Conservation (phyloP, 2,113 vertebrate species). For the Bucco capensis region DNA sequence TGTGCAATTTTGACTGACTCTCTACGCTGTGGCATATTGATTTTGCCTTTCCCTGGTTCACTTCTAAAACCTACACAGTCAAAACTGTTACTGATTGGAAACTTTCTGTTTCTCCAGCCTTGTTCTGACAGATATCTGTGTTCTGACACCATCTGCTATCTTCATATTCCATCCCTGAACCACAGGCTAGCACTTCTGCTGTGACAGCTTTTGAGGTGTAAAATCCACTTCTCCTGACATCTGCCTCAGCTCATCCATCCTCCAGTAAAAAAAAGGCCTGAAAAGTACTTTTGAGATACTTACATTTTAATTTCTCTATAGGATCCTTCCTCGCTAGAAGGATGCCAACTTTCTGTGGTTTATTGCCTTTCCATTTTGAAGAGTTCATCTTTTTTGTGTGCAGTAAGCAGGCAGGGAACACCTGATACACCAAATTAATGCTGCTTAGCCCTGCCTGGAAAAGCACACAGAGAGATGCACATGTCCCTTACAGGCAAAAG, state of each 20-base stretch:
- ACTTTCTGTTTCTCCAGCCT: conserved; percentile 16
- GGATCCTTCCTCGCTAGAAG: not conserved
- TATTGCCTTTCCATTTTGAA: not conserved
- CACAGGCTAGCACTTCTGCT: conserved; percentile 43
- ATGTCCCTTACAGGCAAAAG: not conserved
- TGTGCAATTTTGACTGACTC: conserved; percentile 13
- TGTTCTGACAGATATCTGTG: conserved; percentile 48
- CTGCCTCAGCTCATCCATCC: conserved; percentile 32
- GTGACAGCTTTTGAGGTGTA: conserved; percentile 48
- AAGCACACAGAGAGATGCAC: not conserved
- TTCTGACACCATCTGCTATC: conserved; percentile 52
- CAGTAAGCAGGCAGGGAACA: not conserved
- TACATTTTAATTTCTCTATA: conserved; percentile 17
- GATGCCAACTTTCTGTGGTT: not conserved
- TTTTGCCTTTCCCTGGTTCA: conserved; percentile 27
- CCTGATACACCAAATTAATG: not conserved
- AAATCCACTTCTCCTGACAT: conserved; percentile 44
- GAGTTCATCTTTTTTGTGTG: not conserved
- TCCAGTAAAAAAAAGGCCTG: not conserved
- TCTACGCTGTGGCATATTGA: conserved; percentile 22
- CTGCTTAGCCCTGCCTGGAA: not conserved
- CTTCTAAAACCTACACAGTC: conserved; percentile 30
- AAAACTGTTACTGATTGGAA: conserved; percentile 46
- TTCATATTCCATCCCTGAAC: conserved; percentile 17
- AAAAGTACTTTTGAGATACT: not conserved